Evolutionary conservation across 2,113 vertebrate genomes (phyloP).

Genomic region (Felis catus): F.catus_Fca126_mat1.0 CM031426.1:60856001-60856500

Average conservation of each 20-base stretch:
- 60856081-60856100: rapidly evolving
- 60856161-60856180: background rate
- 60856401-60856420: rapidly evolving
- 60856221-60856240: background rate
- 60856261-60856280: background rate
- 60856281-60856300: too few relatives aligned
- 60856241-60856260: background rate
- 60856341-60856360: background rate
- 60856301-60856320: background rate
- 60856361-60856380: background rate
- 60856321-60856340: too few relatives aligned
- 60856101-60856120: background rate
- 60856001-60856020: rapidly evolving
- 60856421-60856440: rapidly evolving
- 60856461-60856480: too few relatives aligned
- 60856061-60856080: background rate
- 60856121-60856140: background rate
- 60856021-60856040: background rate
- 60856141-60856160: background rate
- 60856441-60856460: rapidly evolving
- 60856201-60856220: too few relatives aligned
- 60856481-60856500: rapidly evolving
- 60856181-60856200: background rate
- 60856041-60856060: background rate
- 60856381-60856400: background rate